phyloP scores from a whole-genome alignment of 1,140 invertebrate species.

The Charaxes varanes region DNA sequence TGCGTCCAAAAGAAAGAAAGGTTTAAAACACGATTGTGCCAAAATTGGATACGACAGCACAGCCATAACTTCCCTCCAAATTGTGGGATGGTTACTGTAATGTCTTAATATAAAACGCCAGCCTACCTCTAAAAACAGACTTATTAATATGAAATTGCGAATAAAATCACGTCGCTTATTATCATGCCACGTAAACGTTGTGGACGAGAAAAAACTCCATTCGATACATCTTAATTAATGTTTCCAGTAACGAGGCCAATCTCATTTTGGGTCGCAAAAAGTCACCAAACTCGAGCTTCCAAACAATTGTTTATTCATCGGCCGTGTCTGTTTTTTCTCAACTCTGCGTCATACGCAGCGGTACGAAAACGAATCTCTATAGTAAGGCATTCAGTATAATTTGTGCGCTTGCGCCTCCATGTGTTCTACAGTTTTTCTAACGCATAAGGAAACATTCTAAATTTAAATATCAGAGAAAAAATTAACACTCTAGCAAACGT shows the following conservation, averaged over 20 bases:
- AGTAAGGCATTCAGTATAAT: constrained; percentile 50
- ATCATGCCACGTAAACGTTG: constrained; percentile 5
- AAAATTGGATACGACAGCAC: too few relatives aligned
- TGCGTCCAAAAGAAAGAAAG: too few relatives aligned
- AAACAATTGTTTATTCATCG: constrained; percentile 24
- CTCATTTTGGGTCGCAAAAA: constrained; percentile 8
- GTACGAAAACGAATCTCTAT: constrained; percentile 55
- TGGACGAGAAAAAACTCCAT: constrained; percentile 8
- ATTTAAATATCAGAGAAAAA: constrained; percentile 6
- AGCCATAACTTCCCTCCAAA: too few relatives aligned
- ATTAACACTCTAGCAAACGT: too few relatives aligned
- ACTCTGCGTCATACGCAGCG: constrained; percentile 36
- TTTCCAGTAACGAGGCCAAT: constrained; percentile 15
- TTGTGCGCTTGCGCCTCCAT: constrained; percentile 45
- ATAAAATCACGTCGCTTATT: too few relatives aligned
- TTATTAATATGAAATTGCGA: too few relatives aligned
- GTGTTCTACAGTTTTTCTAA: constrained; percentile 42
- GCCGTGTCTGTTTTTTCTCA: constrained; percentile 44
- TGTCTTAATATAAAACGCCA: too few relatives aligned
- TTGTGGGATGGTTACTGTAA: too few relatives aligned
- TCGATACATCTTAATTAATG: constrained; percentile 19
- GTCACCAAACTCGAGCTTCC: constrained; percentile 13
- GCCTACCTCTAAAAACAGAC: too few relatives aligned
- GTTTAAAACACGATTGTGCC: too few relatives aligned
- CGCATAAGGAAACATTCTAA: not conserved